These are phyloP conservation scores for Rhabditoides inermis DNA, from an alignment of 2,888 invertebrate genomes.

Conservation along the genomic window DNA sequence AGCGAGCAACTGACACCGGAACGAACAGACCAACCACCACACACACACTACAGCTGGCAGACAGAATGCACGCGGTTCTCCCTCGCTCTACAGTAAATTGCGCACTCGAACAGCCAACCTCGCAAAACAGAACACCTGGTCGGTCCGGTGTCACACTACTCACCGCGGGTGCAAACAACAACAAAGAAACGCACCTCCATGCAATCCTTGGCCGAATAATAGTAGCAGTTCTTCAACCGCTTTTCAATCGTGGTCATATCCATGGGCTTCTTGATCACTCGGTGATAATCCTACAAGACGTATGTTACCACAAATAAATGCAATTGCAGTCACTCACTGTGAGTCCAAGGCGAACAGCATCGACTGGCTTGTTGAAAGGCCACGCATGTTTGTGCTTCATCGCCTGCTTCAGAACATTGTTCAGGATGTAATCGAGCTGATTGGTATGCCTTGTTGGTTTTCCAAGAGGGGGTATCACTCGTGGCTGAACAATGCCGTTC, in stretches of 20 bases:
- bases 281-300: slow-evolving; percentile 78
- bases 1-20: slow-evolving; percentile 12
- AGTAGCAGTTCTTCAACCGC: slow-evolving; percentile 85
- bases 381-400: slow-evolving; percentile 97
- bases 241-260: slow-evolving; percentile 93
- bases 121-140: too few species aligned
- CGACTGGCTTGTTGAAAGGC: slow-evolving; percentile 97
- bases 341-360: slow-evolving; percentile 85
- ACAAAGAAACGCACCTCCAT: slow-evolving; percentile 60
- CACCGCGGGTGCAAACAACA: too few species aligned
- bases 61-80: too few species aligned
- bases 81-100: too few species aligned
- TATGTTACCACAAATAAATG: background rate
- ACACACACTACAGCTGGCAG: too few species aligned
- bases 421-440: slow-evolving; percentile 82
- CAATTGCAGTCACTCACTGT: slow-evolving; percentile 62
- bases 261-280: slow-evolving; percentile 94
- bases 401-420: slow-evolving; percentile 86
- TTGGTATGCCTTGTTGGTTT: slow-evolving; percentile 84
- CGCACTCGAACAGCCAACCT: slow-evolving; percentile 8
- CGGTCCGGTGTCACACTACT: too few species aligned
- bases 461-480: slow-evolving; percentile 71
- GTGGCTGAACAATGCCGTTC: slow-evolving; percentile 76
- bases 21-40: too few species aligned
- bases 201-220: slow-evolving; percentile 87